Conservation (phyloP, 2,888 invertebrate genomes). For the Leptopterna dolabrata region DNA sequence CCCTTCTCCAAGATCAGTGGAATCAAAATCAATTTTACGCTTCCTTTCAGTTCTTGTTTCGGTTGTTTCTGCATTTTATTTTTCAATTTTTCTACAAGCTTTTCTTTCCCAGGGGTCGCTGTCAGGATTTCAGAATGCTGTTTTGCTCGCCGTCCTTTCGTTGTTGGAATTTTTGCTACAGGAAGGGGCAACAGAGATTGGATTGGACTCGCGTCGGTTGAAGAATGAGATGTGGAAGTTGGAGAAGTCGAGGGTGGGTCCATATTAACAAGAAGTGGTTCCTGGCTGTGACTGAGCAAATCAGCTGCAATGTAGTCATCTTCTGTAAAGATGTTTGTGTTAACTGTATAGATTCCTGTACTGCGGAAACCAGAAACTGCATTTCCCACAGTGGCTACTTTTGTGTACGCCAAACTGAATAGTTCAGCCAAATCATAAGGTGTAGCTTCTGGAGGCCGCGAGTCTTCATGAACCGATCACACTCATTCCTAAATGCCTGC, state of each 20-base stretch:
- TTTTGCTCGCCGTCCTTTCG: not conserved
- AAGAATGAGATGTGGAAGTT: not conserved
- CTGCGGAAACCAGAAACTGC: not conserved
- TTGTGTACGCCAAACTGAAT: not conserved
- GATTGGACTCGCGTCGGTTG: not conserved
- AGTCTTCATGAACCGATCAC: constrained; percentile 54
- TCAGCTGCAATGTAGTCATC: not conserved
- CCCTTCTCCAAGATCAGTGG: too few species aligned
- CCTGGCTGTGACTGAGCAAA: not conserved
- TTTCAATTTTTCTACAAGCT: not conserved
- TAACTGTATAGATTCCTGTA: not conserved
- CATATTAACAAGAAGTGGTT: not conserved
- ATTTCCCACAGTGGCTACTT: not conserved
- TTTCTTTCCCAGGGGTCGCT: not conserved
- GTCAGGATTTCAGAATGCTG: constrained; percentile 5
- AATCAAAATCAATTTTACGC: too few species aligned
- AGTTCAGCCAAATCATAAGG: not conserved
- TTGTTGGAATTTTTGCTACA: not conserved
- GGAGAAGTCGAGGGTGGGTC: not conserved
- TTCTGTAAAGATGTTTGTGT: not conserved
- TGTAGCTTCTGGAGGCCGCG: not conserved
- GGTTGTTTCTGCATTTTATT: not conserved
- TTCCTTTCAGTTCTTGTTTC: too few species aligned
- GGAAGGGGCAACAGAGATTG: not conserved
- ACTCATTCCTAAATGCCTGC: constrained; percentile 63